Evolutionary conservation across 2,113 vertebrate genomes (phyloP).

Genomic region (Tapirus terrestris): DNA sequence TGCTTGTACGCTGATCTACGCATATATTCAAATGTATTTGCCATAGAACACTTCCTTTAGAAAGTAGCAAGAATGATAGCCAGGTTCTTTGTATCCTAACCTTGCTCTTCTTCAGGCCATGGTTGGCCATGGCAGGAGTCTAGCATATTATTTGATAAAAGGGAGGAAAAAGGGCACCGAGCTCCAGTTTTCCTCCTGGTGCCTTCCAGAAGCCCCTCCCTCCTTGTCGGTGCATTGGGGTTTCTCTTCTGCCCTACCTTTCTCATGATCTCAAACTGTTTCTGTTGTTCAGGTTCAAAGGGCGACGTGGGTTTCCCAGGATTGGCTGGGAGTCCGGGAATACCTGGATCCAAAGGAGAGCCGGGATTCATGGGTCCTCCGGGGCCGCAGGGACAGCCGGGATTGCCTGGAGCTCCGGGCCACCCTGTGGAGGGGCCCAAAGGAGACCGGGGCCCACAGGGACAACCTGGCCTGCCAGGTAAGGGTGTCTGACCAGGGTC

Average conservation of each 20-base stretch:
- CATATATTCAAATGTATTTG: not conserved
- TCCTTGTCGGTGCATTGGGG: accelerated
- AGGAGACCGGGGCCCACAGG: slow-evolving; percentile 92
- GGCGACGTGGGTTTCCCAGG: slow-evolving; percentile 95
- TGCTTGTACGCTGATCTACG: not conserved
- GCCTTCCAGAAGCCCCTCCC: not conserved
- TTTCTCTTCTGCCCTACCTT: not conserved
- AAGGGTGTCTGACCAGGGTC: not conserved
- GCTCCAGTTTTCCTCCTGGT: too few species aligned
- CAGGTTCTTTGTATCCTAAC: not conserved
- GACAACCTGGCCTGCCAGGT: slow-evolving; percentile 92
- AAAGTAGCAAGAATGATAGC: accelerated
- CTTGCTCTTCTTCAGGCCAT: not conserved
- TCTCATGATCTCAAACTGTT: not conserved
- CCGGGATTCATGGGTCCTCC: slow-evolving; percentile 89
- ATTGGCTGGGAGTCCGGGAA: slow-evolving; percentile 91
- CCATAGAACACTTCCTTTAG: accelerated
- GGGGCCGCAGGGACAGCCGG: slow-evolving; percentile 90
- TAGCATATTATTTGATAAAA: not conserved
- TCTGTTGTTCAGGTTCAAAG: slow-evolving; percentile 89
- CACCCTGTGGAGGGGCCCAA: slow-evolving; percentile 92
- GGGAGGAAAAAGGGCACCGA: too few species aligned
- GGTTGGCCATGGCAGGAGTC: accelerated
- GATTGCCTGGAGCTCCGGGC: slow-evolving; percentile 90
- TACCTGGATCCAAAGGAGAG: slow-evolving; percentile 95